Percentiles rank a stretch among this genome's conserved stretches.
These are phyloP conservation scores for Abramis brama DNA, from an alignment of 2,113 vertebrate genomes.

Conservation along the genomic window DNA sequence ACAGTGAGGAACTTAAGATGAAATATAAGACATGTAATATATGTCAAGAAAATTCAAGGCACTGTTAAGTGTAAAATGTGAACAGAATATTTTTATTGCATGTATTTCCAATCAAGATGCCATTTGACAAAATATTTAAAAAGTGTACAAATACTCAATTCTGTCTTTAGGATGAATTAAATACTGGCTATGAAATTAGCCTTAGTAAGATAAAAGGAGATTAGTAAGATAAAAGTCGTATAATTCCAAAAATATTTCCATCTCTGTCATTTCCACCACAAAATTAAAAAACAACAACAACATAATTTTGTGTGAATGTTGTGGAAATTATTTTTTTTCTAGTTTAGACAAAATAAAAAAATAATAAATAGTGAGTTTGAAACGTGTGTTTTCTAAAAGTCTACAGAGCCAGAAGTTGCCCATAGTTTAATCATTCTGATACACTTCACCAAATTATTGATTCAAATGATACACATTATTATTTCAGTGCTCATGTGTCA, in stretches of 20 bases:
- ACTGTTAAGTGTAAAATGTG: not conserved
- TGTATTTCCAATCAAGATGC: not conserved
- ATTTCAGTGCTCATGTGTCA: not conserved
- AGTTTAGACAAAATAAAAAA: not conserved
- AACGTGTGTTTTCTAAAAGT: not conserved
- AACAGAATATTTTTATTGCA: not conserved
- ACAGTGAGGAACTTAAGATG: not conserved
- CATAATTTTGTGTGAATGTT: not conserved
- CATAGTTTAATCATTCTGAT: not conserved
- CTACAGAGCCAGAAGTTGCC: not conserved
- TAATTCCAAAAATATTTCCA: not conserved
- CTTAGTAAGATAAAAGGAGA: not conserved
- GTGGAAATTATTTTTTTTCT: not conserved
- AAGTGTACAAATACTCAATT: not conserved
- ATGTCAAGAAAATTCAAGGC: not conserved
- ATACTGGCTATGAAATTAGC: not conserved
- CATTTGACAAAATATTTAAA: not conserved
- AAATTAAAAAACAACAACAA: not conserved
- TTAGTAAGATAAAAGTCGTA: not conserved
- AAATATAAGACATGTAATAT: not conserved
- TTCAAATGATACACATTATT: not conserved
- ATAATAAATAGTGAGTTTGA: not conserved
- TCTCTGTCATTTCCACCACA: not conserved
- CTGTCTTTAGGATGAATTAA: not conserved
- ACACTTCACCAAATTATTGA: not conserved